Evolutionary conservation across 2,888 invertebrate species (phyloP), one percentile per base, ranked within the genome.

Genomic region (Cinara cedri): DNA sequence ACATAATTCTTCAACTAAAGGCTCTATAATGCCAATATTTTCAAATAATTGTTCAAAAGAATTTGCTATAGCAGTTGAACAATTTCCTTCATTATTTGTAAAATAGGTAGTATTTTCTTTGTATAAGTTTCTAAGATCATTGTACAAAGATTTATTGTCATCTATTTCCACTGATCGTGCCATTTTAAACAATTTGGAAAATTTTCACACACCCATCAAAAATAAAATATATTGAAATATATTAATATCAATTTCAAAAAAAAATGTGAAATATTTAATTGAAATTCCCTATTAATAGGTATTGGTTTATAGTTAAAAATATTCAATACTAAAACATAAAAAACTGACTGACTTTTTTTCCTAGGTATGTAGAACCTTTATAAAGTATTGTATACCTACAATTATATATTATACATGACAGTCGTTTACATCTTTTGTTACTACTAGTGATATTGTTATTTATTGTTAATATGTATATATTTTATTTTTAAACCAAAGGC

Each of bases 1-100:
- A 81, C 90, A 88, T 60, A 95, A 89, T 85, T 90, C 89, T 83
- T 89, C 88, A 72, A 93, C 91, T 80, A 91, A 86, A 9, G 92
- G 90, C 86, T 91, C 90, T 19, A 95, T 88, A 42, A 89, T 88
- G 81, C 91, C 90, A 82, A 94, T 87, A 84, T 92, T 91, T 84
- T 94, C 93, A 65, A 81, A 54, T 42, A 82, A 57, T 51, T 81
- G 57, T 24, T 71, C 34, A 60, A 81, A 81, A 74, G 70, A 74
- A 42, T 90, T 90, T 85, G 90, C 89, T 82, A 94, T 86, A 66
- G 92, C 88, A 84, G 92, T 90, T 0, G 93, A 92, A 84, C 90
- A 89, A 83, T 92, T 92, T 82, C 89, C 90, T 74, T 90, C 90
- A 84, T 93, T 91, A 19, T 89, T 88, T 83, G 89, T 88, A 85